phyloP scores from a whole-genome alignment of 2,888 invertebrate species.

The Sialis fuliginosa region DNA sequence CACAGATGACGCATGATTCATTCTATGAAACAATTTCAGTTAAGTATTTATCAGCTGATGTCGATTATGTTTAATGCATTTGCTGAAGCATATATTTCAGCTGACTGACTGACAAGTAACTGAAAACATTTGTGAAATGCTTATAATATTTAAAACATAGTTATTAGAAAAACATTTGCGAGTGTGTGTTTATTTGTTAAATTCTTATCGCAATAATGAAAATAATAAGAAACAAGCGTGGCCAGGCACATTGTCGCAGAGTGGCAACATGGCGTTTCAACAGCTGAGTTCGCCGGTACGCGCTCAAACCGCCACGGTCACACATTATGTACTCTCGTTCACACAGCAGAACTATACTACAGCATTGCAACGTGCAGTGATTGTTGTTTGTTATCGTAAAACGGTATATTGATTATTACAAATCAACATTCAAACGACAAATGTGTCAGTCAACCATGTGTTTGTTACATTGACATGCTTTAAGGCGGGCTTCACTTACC shows the following conservation, averaged over 20 bases:
- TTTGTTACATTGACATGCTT: conserved; percentile 10
- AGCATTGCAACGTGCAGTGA: not conserved
- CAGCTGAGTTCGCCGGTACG: conserved; percentile 13
- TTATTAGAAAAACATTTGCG: no score
- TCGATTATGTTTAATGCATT: no score
- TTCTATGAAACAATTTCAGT: no score
- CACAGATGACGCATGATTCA: no score
- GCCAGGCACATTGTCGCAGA: not conserved
- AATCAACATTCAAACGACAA: not conserved
- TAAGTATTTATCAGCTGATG: no score
- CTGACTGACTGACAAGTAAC: no score
- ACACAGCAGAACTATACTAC: not conserved
- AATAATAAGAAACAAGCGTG: no score
- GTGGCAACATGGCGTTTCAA: conserved; percentile 16
- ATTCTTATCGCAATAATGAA: no score
- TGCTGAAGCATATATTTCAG: no score
- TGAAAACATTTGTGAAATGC: no score
- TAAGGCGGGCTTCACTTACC: conserved; percentile 22
- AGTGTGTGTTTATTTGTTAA: no score
- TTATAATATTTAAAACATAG: no score
- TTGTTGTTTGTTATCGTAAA: not conserved
- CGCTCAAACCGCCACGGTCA: not conserved
- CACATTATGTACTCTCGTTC: not conserved
- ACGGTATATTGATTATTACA: not conserved
- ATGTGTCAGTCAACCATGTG: conserved; percentile 1